Evolutionary conservation across 2,888 invertebrate genomes (phyloP).

Genomic region (Ophion obscuratus): DNA sequence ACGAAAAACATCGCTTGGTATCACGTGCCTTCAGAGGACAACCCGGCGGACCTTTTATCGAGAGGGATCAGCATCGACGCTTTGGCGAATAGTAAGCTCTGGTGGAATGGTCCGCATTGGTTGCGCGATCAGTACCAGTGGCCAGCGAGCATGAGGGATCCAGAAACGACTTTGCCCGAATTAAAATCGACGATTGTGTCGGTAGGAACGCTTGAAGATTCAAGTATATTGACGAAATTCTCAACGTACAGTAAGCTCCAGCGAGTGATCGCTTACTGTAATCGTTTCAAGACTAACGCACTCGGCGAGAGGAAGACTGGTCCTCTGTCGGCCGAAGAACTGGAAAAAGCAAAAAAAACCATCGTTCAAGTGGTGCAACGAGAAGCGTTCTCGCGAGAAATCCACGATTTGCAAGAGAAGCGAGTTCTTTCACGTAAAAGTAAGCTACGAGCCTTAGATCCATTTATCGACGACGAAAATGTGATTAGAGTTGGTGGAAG

Average conservation of each 20-base stretch:
- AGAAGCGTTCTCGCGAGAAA: slow-evolving; percentile 48
- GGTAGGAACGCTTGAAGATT: background rate
- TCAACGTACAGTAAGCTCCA: slow-evolving; percentile 41
- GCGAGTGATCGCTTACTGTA: slow-evolving; percentile 50
- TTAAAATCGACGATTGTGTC: slow-evolving; percentile 32
- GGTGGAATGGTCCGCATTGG: slow-evolving; percentile 66
- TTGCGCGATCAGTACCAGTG: slow-evolving; percentile 31
- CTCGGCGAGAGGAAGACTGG: no score
- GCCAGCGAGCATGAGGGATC: slow-evolving; percentile 5
- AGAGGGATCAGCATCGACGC: slow-evolving; percentile 41
- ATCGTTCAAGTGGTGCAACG: slow-evolving; percentile 52
- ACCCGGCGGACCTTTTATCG: slow-evolving; percentile 66
- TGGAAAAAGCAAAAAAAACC: slow-evolving; percentile 42
- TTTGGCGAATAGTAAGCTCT: slow-evolving; percentile 25
- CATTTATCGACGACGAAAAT: slow-evolving; percentile 50
- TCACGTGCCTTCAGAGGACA: slow-evolving; percentile 61
- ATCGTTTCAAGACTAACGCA: background rate
- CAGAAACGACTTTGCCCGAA: slow-evolving; percentile 23
- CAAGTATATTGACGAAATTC: slow-evolving; percentile 23
- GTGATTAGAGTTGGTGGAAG: slow-evolving; percentile 60
- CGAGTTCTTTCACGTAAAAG: slow-evolving; percentile 31
- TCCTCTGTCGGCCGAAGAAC: background rate
- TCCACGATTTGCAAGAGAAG: background rate
- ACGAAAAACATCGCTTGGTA: slow-evolving; percentile 4
- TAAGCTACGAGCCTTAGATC: slow-evolving; percentile 30